Base-by-base conservation (phyloP, 2,797 vertebrate species). In the Cyclura pinguis region DNA sequence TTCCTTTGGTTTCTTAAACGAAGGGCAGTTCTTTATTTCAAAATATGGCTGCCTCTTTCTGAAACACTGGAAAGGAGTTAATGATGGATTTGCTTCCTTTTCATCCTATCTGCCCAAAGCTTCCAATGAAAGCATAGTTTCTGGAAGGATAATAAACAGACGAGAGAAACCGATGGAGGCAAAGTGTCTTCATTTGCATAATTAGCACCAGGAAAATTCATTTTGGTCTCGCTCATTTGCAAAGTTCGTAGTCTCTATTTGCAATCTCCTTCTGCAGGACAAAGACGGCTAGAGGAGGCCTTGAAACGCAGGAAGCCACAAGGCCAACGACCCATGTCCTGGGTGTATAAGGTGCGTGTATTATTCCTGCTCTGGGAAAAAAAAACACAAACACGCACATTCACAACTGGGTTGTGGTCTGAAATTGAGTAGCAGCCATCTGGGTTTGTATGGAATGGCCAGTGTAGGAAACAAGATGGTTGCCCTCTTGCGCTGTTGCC, bases 221-320 rank as follows among this genome's bases (percentile, higher is more conserved):
- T 42, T 69, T 62, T 14, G 12, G 10, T 8, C 27, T 42, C 9
- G 7, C 1, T 13, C 42, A 47, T 5, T 52, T 52, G 52, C 12
- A 12, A 52, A 52, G 52, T 52, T 52, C 50, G 42, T 42, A 52
- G 47, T 5, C 13, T n/a, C 18, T 10, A 9, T 8, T 22, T 32
- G 42, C 42, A 47, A 47, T 47, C 42, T 20, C 47, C 5, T 47
- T 13, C 1, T 32, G 4, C 90, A 98, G 98, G 97, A 85, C 98
- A 98, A 94, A 96, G 98, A 89, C 95, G 98, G 95, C 95, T 98
- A 94, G 98, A 97, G 96, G 98, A 97, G 0, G 98, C 97, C 76
- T 92, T 98, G 69, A 98, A 97, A 94, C 95, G 95, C 24, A 89
- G 96, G 91, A 98, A 98, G 94, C 93, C 85, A 0, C 96, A 35